Base-by-base conservation (phyloP, 2,888 invertebrate genomes). In the Lobophora halterata region DNA sequence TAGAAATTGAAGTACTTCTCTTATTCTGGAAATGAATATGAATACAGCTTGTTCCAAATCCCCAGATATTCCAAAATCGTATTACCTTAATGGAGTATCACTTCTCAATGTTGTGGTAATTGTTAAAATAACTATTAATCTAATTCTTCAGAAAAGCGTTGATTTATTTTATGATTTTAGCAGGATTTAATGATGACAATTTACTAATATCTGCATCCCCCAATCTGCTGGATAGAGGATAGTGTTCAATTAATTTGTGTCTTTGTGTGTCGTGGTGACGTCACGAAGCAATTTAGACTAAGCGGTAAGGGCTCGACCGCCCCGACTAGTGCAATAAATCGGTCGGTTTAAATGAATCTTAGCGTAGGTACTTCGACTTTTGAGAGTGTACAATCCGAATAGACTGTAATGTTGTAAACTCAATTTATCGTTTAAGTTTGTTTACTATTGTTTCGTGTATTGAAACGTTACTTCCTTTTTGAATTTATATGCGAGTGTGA, bases 381-480 rank as follows among this genome's bases (percentile, higher is more conserved):
- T 78, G 68, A 74, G 67, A 73, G 68, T 86, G 80, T 83, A 86
- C 83, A 83, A 81, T 79, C 79, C 71, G 69, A 72, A 80, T 83
- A 85, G 85, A 83, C 81, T 83, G 80, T 85, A 81, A 77, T 74
- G 49, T 71, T 68, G 29, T 72, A 71, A 64, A 69, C 72, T 71
- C 49, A 54, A 61, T 61, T 65, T 61, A 58, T 61, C 51, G 49
- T 56, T 55, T 55, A 30, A 18, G 28, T 43, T 41, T 32, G 13
- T 32, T 65, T 60, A 53, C 46, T 71, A 76, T 79, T 70, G 73
- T 81, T 81, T 80, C 64, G 61, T 64, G 62, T 72, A 68, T 78
- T 77, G 71, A 74, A 77, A 72, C 76, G 77, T 81, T 79, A 35
- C 71, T 76, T 78, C 74, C 73, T 76, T 82, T 79, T 79, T 78